Base-by-base conservation (phyloP, 2,888 invertebrate species). In the Drosophila acutilabella region DNA sequence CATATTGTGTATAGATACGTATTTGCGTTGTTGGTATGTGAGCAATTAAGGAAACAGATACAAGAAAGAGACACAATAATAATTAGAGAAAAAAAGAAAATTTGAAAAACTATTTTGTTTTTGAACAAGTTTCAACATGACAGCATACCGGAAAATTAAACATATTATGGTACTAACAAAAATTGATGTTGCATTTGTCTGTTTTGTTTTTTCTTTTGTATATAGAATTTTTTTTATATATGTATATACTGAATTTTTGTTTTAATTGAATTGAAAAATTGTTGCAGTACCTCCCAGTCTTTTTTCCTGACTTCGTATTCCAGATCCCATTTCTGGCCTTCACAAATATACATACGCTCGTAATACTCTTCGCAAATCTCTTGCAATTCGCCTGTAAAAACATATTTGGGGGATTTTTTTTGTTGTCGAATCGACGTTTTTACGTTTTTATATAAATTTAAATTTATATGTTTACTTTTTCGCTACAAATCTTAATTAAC, bases 311-410 rank as follows among this genome's bases (percentile, higher is more conserved):
- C 98, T 96, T 98, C 98, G 95, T 97, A 96, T 96, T 99, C 99
- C 97, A 99, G 98, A 96, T 99, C 99, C 96, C 98, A 99, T 95
- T 99, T 99, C 95, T 98, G 98, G 95, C 97, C 97, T 96, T 99
- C 99, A 95, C 98, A 97, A 95, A 96, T 95, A 95, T 96, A 96
- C 96, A 98, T 96, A 95, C 98, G 97, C 94, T 97, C 96, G 96
- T 97, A 96, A 96, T 98, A 97, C 94, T 97, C 96, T 96, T 97
- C 96, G 95, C 97, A 95, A 95, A 98, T 96, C 95, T 95, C 95
- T 95, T 96, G 96, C 95, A 98, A 96, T 94, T 95, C 92, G 91
- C 91, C 93, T 93, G 92, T 76, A 92, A 86, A 82, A 87, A 83
- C 79, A 83, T 59, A 73, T 69, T 75, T 76, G 70, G 61, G 48